Conservation (phyloP, 2,888 invertebrate genomes). For the Tribolium freemani region DNA sequence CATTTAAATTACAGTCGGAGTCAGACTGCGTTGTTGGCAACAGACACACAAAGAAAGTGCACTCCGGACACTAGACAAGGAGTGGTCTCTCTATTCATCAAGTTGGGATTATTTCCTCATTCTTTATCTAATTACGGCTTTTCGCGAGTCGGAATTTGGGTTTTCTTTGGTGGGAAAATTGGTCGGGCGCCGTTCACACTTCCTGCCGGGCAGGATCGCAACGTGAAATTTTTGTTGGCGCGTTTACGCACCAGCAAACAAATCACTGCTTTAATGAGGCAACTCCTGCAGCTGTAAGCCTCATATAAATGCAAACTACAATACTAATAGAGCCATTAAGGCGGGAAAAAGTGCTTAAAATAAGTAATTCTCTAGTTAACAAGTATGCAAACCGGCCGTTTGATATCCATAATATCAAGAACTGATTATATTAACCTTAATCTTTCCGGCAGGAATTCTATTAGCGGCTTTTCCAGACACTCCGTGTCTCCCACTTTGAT, state of each 20-base stretch:
- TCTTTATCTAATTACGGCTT: constrained; percentile 3
- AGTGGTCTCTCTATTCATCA: constrained; percentile 39
- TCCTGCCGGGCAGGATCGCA: not conserved
- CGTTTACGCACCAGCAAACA: constrained; percentile 22
- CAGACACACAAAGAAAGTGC: constrained; percentile 32
- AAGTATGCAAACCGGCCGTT: constrained; percentile 42
- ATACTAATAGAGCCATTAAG: constrained; percentile 40
- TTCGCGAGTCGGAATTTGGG: too few species aligned
- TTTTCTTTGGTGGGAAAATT: constrained; percentile 1
- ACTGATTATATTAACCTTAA: constrained; percentile 42
- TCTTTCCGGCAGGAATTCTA: constrained; percentile 41
- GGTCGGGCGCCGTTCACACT: not conserved
- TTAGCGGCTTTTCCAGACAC: constrained; percentile 27
- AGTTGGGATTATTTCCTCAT: constrained; percentile 35
- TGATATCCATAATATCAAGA: constrained; percentile 37
- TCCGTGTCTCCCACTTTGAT: constrained; percentile 32
- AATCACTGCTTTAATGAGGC: constrained; percentile 35
- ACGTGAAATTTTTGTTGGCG: constrained; percentile 5
- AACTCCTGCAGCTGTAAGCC: constrained; percentile 32
- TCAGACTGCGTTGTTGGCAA: constrained; percentile 6
- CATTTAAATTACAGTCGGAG: constrained; percentile 32
- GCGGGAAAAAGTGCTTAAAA: constrained; percentile 34
- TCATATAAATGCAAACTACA: constrained; percentile 39
- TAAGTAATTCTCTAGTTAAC: constrained; percentile 41
- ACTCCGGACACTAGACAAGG: constrained; percentile 35